Conservation (phyloP, 2,113 vertebrate genomes). For the Ceratotherium simum region DNA sequence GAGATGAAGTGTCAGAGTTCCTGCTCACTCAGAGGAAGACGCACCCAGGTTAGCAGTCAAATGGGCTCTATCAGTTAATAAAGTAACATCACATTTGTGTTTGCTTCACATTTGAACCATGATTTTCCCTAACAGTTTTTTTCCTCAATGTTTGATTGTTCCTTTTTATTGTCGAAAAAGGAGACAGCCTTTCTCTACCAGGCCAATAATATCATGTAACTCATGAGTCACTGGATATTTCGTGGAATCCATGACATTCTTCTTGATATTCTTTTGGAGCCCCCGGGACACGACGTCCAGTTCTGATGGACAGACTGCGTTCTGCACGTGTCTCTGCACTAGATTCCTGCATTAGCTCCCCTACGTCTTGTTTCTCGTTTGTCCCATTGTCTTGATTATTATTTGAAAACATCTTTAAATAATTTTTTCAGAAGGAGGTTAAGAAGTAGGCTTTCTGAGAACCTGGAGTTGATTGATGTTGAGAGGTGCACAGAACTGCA, state of each 20-base stretch:
- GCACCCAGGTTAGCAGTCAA: background rate
- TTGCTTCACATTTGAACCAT: background rate
- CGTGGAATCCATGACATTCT: background rate
- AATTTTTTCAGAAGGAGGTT: background rate
- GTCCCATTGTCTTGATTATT: background rate
- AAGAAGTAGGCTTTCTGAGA: conserved; percentile 12
- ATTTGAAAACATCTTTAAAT: background rate
- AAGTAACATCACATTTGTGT: background rate
- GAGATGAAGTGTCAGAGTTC: background rate
- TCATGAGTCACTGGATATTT: background rate
- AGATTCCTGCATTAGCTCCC: background rate
- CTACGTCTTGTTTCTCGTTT: conserved; percentile 4
- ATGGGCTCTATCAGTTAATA: background rate
- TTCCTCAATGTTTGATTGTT: background rate
- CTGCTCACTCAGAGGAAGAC: background rate
- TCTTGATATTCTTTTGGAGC: background rate
- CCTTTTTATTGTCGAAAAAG: background rate
- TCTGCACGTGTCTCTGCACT: background rate
- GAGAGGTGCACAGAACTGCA: background rate
- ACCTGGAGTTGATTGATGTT: background rate
- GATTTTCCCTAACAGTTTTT: background rate
- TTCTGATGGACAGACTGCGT: background rate
- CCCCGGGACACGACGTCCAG: background rate
- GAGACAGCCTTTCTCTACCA: background rate
- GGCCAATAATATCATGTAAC: background rate